phyloP scores from a whole-genome alignment of 2,797 vertebrate species.

The Scomberomorus guttatus region DNA sequence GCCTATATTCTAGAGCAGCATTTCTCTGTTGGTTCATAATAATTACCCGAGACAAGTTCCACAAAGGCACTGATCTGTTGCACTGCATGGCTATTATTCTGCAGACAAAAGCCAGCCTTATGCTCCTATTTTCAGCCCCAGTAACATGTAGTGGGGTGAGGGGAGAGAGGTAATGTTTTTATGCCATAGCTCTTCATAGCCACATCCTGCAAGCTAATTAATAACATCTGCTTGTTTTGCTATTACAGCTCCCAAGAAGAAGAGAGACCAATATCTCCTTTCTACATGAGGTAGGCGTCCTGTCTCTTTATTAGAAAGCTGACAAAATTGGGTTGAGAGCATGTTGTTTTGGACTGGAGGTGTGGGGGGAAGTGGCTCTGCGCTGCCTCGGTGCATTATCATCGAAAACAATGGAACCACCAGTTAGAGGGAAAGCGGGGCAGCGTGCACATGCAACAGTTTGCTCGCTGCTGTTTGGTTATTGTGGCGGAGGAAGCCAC shows the following conservation, averaged over 20 bases:
- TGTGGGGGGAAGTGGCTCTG: slow-evolving; percentile 51
- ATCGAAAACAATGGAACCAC: slow-evolving; percentile 67
- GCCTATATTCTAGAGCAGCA: slow-evolving; percentile 58
- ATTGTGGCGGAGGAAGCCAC: slow-evolving; percentile 14
- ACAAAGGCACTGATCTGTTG: slow-evolving; percentile 77
- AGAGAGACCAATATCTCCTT: slow-evolving; percentile 93
- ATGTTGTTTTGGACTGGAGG: slow-evolving; percentile 64
- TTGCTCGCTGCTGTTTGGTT: slow-evolving; percentile 39
- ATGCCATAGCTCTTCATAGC: slow-evolving; percentile 25
- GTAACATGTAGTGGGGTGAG: slow-evolving; percentile 40
- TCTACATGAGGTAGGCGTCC: slow-evolving; percentile 92
- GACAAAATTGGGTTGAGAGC: slow-evolving; percentile 16
- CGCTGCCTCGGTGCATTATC: slow-evolving; percentile 62
- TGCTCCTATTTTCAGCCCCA: slow-evolving; percentile 65
- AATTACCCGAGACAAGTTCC: slow-evolving; percentile 78
- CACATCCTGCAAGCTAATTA: slow-evolving; percentile 41
- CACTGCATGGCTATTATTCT: slow-evolving; percentile 77
- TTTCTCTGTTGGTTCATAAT: slow-evolving; percentile 70
- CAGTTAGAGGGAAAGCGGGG: slow-evolving; percentile 44
- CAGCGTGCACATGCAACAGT: slow-evolving; percentile 62
- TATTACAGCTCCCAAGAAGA: slow-evolving; percentile 90
- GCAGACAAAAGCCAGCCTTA: slow-evolving; percentile 77
- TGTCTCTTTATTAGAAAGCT: slow-evolving; percentile 16
- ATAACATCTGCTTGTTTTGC: slow-evolving; percentile 62
- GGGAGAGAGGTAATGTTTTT: slow-evolving; percentile 47